A percentile compares a stretch with the other conserved stretches of the same genome.
Evolutionary conservation across 2,888 invertebrate genomes (phyloP).

Genomic region (Lepas anatifera): DNA sequence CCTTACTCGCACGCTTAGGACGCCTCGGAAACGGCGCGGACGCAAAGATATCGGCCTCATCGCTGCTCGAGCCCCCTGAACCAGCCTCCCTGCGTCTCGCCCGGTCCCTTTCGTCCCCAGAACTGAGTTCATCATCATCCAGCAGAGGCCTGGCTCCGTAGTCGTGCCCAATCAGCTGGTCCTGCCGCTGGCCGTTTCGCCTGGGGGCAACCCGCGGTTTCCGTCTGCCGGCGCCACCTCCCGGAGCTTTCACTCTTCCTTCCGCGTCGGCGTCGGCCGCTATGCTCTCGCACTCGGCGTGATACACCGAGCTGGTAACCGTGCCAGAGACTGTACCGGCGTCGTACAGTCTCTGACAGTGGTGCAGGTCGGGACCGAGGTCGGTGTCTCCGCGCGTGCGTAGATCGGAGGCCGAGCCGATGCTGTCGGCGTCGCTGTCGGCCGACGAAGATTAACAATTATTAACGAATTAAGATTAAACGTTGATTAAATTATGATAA

Average conservation of each 20-base stretch:
- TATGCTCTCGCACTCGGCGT: constrained; percentile 57
- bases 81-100: neutral
- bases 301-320: constrained; percentile 55
- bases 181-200: constrained; percentile 20
- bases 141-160: constrained; percentile 61
- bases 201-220: neutral
- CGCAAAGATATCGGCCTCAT: neutral
- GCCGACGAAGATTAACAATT: constrained; percentile 17
- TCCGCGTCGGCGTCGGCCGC: constrained; percentile 28
- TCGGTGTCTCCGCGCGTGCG: constrained; percentile 42
- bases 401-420: constrained; percentile 58
- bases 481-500: too few species aligned
- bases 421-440: constrained; percentile 43
- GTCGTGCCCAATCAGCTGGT: constrained; percentile 52
- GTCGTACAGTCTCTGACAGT: constrained; percentile 33
- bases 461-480: too few species aligned
- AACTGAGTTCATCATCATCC: constrained; percentile 63
- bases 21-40: neutral
- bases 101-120: constrained; percentile 35
- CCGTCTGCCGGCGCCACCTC: constrained; percentile 11
- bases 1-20: too few species aligned
- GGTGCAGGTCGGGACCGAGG: constrained; percentile 33
- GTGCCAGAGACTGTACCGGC: constrained; percentile 46
- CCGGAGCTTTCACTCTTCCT: constrained; percentile 11
- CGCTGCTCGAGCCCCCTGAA: neutral